phyloP scores from a whole-genome alignment of 2,113 vertebrate genomes.

The Hemibagrus wyckioides region DNA sequence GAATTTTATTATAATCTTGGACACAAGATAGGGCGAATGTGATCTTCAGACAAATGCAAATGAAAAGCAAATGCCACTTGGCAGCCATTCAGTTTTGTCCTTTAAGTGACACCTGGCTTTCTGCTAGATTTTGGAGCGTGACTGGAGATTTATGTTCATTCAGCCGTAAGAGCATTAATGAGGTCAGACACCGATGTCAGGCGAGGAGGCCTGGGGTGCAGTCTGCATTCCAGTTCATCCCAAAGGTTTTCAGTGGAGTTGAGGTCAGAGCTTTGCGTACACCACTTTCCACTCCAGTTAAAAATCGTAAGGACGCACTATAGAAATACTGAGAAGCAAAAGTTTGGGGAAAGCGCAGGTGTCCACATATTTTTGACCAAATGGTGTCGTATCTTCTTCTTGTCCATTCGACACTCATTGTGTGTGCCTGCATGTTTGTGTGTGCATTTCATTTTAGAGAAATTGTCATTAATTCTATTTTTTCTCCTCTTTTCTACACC shows the following conservation, averaged over 20 bases:
- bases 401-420: conserved; percentile 54
- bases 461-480: not conserved
- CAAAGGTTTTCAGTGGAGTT: too few relatives aligned
- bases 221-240: not conserved
- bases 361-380: not conserved
- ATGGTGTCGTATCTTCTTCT: not conserved
- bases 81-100: not conserved
- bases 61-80: not conserved
- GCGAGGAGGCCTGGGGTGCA: not conserved
- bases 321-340: not conserved
- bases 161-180: not conserved
- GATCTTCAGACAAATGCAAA: too few relatives aligned
- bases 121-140: not conserved
- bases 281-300: not conserved
- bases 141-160: not conserved
- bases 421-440: conserved; percentile 65
- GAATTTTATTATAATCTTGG: not conserved
- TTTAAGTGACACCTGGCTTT: not conserved
- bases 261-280: too few relatives aligned
- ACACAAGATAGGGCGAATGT: not conserved
- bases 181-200: not conserved
- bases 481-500: not conserved
- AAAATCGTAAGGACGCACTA: not conserved
- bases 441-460: not conserved
- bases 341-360: not conserved